phyloP scores from a whole-genome alignment of 2,797 vertebrate species.

The Momotus momota region DNA sequence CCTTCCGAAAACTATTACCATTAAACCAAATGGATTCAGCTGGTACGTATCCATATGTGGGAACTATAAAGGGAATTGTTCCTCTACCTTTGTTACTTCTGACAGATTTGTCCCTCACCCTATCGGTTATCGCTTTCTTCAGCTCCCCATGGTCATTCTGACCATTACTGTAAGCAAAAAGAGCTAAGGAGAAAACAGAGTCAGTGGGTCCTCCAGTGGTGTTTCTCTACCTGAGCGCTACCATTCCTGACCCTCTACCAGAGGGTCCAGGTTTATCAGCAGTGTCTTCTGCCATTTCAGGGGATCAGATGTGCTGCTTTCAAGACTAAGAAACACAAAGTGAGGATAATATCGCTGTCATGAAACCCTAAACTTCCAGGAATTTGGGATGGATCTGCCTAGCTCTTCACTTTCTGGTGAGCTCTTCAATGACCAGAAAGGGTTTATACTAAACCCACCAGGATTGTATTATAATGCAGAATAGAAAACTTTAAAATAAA shows the following conservation, averaged over 20 bases:
- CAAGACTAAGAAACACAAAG: not conserved
- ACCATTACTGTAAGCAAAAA: not conserved
- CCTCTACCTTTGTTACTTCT: not conserved
- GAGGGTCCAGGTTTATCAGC: not conserved
- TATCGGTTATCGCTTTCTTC: not conserved
- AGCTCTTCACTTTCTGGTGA: not conserved
- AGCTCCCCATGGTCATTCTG: not conserved
- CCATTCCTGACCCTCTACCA: not conserved
- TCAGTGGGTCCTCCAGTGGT: fast-evolving
- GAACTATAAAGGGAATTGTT: not conserved
- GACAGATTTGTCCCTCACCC: not conserved
- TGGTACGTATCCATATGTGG: not conserved
- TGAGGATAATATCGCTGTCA: not conserved
- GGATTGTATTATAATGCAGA: not conserved
- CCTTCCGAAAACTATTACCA: not conserved
- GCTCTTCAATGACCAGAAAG: not conserved
- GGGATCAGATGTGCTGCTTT: not conserved
- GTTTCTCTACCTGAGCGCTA: not conserved
- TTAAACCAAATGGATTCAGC: not conserved
- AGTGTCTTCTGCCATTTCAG: not conserved
- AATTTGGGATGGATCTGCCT: not conserved
- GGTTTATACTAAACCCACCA: not conserved
- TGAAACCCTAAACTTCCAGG: not conserved
- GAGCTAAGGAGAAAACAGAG: not conserved
- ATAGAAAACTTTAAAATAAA: not conserved